Evolutionary conservation across 2,797 vertebrate species (phyloP).

Genomic region (Sus cebifrons): DNA sequence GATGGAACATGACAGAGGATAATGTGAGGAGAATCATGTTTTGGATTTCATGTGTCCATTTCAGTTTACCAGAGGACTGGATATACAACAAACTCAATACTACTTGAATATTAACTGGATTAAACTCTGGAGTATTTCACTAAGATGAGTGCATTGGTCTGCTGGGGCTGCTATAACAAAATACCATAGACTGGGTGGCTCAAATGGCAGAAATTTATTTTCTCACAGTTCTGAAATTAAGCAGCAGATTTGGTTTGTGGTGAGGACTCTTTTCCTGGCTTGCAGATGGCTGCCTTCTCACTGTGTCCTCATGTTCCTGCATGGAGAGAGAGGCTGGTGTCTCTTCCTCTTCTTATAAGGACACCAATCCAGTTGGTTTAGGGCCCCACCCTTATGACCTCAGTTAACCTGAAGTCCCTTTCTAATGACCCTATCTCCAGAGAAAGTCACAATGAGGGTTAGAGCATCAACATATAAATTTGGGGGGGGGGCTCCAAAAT

Average conservation of each 20-base stretch:
- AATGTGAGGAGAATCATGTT: background rate
- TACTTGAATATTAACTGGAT: background rate
- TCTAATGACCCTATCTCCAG: background rate
- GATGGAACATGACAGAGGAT: too few species aligned
- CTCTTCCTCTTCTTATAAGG: background rate
- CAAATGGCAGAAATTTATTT: constrained; percentile 30
- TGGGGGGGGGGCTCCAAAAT: background rate
- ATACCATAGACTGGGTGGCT: background rate
- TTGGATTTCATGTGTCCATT: background rate
- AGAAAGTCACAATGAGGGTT: background rate
- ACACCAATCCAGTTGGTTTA: background rate
- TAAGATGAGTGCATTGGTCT: background rate
- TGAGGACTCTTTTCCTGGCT: background rate
- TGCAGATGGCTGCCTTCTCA: background rate
- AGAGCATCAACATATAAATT: background rate
- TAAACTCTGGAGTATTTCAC: background rate
- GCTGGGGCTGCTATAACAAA: background rate
- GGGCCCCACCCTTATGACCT: background rate
- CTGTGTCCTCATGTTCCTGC: background rate
- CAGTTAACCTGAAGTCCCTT: background rate
- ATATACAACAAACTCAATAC: background rate
- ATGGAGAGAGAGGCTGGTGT: background rate
- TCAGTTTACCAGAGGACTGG: background rate
- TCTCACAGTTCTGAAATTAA: background rate
- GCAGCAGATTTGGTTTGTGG: background rate